phyloP scores from a whole-genome alignment of 2,888 invertebrate species.

The Brenthis daphne region DNA sequence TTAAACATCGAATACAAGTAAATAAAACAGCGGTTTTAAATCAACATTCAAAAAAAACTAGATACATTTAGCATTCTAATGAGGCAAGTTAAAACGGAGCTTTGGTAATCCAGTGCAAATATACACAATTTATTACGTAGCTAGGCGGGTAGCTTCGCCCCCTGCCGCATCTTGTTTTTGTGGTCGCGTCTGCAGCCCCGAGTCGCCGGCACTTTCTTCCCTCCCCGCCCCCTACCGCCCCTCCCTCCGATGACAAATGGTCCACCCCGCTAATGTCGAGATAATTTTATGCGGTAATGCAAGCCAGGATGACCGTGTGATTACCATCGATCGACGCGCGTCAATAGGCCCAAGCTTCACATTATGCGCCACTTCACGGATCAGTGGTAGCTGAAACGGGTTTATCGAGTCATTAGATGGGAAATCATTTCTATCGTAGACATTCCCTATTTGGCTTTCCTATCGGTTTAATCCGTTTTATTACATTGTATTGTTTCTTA shows the following conservation, averaged over 20 bases:
- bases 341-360: slow-evolving; percentile 71
- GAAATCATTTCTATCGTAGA: slow-evolving; percentile 52
- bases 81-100: slow-evolving; percentile 45
- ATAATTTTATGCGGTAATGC: slow-evolving; percentile 78
- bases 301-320: slow-evolving; percentile 73
- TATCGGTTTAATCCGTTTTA: slow-evolving; percentile 34
- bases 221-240: slow-evolving; percentile 53
- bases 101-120: slow-evolving; percentile 48
- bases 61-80: slow-evolving; percentile 32
- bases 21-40: slow-evolving; percentile 3
- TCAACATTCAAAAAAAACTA: slow-evolving; percentile 1
- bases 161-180: slow-evolving; percentile 77
- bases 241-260: slow-evolving; percentile 80
- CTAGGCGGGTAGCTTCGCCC: slow-evolving; percentile 61
- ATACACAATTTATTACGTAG: slow-evolving; percentile 50
- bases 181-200: slow-evolving; percentile 79
- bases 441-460: slow-evolving; percentile 36
- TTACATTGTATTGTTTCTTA: slow-evolving; percentile 23
- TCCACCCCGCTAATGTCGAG: slow-evolving; percentile 76
- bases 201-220: slow-evolving; percentile 58
- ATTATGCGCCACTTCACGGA: slow-evolving; percentile 69
- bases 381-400: slow-evolving; percentile 60
- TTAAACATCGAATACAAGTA: background rate
- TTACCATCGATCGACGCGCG: slow-evolving; percentile 74
- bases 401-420: slow-evolving; percentile 63